These are phyloP conservation scores for Ichneumon xanthorius DNA, from an alignment of 2,888 invertebrate genomes.

Conservation along the genomic window DNA sequence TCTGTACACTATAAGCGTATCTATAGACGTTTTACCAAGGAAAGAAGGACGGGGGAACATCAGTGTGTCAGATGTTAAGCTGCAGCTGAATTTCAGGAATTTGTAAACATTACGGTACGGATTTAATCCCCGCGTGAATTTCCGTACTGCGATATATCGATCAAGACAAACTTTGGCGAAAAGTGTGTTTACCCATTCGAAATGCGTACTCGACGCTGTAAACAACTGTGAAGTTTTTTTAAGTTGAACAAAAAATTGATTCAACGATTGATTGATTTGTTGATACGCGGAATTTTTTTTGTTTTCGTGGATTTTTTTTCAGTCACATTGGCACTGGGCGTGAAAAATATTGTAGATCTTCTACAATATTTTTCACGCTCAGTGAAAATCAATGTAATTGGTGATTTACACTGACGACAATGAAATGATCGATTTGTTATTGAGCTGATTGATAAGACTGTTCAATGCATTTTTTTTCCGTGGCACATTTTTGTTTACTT, in stretches of 20 bases:
- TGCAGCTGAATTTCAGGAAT: slow-evolving; percentile 63
- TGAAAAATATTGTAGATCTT: neutral
- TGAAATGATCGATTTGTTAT: neutral
- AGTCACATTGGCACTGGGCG: too few relatives aligned
- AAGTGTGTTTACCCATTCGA: slow-evolving; percentile 12
- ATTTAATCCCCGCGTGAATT: slow-evolving; percentile 68
- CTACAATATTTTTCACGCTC: too few relatives aligned
- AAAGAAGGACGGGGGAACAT: slow-evolving; percentile 60
- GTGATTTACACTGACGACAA: neutral
- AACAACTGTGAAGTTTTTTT: neutral
- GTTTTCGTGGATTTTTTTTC: neutral
- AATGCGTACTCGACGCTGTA: neutral
- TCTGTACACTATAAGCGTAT: slow-evolving; percentile 45
- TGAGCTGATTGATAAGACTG: neutral
- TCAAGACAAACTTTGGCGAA: slow-evolving; percentile 32
- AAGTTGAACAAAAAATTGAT: neutral
- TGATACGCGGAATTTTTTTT: neutral
- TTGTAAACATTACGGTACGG: slow-evolving; percentile 63
- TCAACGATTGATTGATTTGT: neutral
- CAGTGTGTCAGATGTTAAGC: slow-evolving; percentile 61
- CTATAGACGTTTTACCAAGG: slow-evolving; percentile 42
- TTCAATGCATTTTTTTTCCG: neutral
- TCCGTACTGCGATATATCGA: slow-evolving; percentile 29
- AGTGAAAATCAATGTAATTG: too few relatives aligned
- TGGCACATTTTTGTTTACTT: too few relatives aligned